These are phyloP conservation scores for Camelus bactrianus DNA, from an alignment of 2,113 vertebrate species.

Conservation along the genomic window DNA sequence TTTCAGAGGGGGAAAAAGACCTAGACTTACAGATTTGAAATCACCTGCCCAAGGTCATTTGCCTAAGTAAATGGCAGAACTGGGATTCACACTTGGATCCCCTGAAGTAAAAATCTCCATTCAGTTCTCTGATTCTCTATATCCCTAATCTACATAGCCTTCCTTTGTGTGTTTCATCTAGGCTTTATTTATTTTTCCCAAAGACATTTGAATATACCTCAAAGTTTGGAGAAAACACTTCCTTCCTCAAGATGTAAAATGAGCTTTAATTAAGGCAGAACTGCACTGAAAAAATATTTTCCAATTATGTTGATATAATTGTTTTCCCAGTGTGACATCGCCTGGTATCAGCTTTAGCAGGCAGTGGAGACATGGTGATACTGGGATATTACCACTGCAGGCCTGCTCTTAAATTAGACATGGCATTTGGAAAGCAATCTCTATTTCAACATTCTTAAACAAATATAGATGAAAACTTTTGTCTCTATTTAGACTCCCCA, in stretches of 20 bases:
- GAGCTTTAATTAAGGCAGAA: constrained; percentile 78
- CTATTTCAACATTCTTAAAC: constrained; percentile 79
- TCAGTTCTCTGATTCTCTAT: neutral
- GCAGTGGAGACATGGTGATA: constrained; percentile 54
- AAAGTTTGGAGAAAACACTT: constrained; percentile 58
- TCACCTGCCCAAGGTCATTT: neutral
- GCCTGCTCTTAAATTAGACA: constrained; percentile 77
- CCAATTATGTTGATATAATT: constrained; percentile 72
- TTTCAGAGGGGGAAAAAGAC: neutral
- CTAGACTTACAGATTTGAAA: neutral
- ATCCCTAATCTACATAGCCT: neutral
- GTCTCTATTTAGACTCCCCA: constrained; percentile 81
- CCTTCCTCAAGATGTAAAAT: constrained; percentile 68
- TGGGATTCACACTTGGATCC: neutral
- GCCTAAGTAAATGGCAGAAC: neutral
- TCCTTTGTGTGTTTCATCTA: constrained; percentile 19
- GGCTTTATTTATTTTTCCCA: constrained; percentile 46
- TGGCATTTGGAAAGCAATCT: constrained; percentile 78
- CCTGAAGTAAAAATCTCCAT: neutral
- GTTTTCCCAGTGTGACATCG: constrained; percentile 60
- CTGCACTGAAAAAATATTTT: constrained; percentile 66
- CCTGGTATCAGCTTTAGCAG: constrained; percentile 60
- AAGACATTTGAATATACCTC: constrained; percentile 39
- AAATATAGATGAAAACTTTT: constrained; percentile 84
- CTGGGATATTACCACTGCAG: constrained; percentile 63